Conservation (phyloP, 2,797 vertebrate genomes). For the Crossoptilon crossoptilon region DNA sequence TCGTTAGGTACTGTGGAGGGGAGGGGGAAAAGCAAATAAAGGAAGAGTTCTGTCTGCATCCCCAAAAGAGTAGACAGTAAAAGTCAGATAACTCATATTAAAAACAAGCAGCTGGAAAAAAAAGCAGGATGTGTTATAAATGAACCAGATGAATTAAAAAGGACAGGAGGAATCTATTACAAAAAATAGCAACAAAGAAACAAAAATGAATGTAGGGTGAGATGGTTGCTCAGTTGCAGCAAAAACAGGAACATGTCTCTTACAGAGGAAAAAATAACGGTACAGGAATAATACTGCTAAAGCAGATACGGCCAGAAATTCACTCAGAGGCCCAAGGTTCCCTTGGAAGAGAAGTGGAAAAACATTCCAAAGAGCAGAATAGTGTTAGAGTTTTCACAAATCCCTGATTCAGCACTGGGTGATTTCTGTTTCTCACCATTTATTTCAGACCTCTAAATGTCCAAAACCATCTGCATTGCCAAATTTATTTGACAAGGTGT, state of each 20-base stretch:
- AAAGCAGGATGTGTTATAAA: conserved; percentile 55
- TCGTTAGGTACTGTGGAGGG: neutral
- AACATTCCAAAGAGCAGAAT: conserved; percentile 18
- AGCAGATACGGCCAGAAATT: conserved; percentile 23
- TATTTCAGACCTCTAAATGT: conserved; percentile 26
- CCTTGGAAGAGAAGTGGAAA: neutral
- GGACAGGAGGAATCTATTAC: neutral
- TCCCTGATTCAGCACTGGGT: neutral
- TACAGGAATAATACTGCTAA: neutral
- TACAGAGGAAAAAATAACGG: conserved; percentile 20
- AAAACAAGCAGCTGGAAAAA: conserved; percentile 34
- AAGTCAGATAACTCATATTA: conserved; percentile 23
- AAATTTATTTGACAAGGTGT: conserved; percentile 59
- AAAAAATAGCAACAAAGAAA: neutral
- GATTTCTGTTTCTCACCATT: conserved; percentile 45
- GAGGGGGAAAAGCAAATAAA: conserved; percentile 45
- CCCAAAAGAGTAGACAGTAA: conserved; percentile 32
- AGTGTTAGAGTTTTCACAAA: conserved; percentile 1
- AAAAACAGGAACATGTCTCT: conserved; percentile 4
- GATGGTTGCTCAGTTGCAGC: neutral
- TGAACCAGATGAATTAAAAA: conserved; percentile 12
- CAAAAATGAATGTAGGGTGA: neutral
- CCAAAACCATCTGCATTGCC: conserved; percentile 56
- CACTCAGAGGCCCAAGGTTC: neutral
- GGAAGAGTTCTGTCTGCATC: conserved; percentile 35